Base-by-base conservation (phyloP, 2,888 invertebrate genomes). In the Chymomyza fuscimana region DNA sequence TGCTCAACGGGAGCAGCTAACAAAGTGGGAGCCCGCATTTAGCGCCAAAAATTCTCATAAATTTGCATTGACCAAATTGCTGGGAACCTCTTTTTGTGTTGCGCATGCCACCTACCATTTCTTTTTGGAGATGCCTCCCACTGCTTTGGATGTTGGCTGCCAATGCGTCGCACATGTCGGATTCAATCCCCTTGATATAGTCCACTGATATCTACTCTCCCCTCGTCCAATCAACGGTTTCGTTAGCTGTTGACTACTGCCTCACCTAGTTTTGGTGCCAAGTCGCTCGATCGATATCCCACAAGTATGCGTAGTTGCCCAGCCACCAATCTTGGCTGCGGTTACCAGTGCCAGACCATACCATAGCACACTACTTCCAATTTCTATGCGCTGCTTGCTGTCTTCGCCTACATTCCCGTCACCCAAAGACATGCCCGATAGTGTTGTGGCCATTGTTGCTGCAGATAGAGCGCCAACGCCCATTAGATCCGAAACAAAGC, bases 91-190 rank as follows among this genome's bases (percentile, higher is more conserved):
- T 72, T 85, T 80, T 79, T 75, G 85, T 68, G 4, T 12, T 54
- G 25, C 59, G 19, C 12, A 25, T 25, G 25, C 65, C 36, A 67
- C 52, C 56, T 29, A 59, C 15, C 6, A 22, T 29, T 12, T 84
- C 69, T 59, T 70, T 65, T 60, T 72, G 67, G 70, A 12, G 22
- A 5, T 76, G 67, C 70, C 65, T 62, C 65, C 69, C 67, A 15
- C 54, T 10, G 54, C 58, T 58, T 52, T 71, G 56, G 62, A 52
- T 76, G 77, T 73, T 74, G 76, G 75, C 79, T 84, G 83, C 83
- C 87, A 87, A 82, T 86, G 86, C 78, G 81, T 86, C 71, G 87
- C 87, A 64, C 86, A 83, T 85, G 84, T 85, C 86, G 81, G 84
- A 85, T 87, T 76, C 79, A 76, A 77, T 86, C 73, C 68, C 86